These are phyloP conservation scores for Leucophenga maculata DNA, from an alignment of 2,888 invertebrate species.

Conservation along the genomic window DNA sequence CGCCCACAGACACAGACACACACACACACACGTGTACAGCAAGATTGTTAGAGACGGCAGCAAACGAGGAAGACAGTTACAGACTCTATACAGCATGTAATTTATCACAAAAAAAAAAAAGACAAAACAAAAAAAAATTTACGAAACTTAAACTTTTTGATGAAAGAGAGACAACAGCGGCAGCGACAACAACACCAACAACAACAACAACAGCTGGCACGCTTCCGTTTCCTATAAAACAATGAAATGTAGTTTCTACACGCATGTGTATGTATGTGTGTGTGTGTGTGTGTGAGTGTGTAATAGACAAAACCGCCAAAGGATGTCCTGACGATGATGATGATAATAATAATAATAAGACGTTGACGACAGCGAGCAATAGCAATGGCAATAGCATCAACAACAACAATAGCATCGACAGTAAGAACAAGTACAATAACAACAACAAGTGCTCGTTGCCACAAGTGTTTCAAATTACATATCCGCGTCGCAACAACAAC, in stretches of 20 bases:
- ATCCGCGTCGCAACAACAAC: constrained; percentile 32
- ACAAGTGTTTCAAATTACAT: constrained; percentile 71
- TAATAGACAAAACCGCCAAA: constrained; percentile 59
- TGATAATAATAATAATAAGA: constrained; percentile 67
- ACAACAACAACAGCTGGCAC: constrained; percentile 12
- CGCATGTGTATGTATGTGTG: constrained; percentile 15
- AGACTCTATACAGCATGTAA: constrained; percentile 52
- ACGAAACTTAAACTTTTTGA: constrained; percentile 23
- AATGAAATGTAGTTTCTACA: constrained; percentile 33
- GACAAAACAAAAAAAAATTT: not conserved
- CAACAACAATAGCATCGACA: not conserved
- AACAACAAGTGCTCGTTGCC: constrained; percentile 51
- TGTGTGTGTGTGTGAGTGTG: constrained; percentile 22
- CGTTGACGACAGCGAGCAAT: constrained; percentile 51
- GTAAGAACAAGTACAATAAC: constrained; percentile 6
- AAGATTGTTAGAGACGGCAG: too few relatives aligned
- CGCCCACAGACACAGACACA: constrained; percentile 26
- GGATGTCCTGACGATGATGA: constrained; percentile 67
- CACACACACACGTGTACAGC: constrained; percentile 26
- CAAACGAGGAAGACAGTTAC: not conserved
- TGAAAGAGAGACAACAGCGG: constrained; percentile 27
- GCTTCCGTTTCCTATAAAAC: constrained; percentile 28
- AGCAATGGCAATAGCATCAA: not conserved
- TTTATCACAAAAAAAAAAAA: constrained; percentile 59
- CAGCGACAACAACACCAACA: constrained; percentile 12